These are phyloP conservation scores for Sebastes oblongus DNA, from an alignment of 2,797 vertebrate genomes.

Conservation along the genomic window DNA sequence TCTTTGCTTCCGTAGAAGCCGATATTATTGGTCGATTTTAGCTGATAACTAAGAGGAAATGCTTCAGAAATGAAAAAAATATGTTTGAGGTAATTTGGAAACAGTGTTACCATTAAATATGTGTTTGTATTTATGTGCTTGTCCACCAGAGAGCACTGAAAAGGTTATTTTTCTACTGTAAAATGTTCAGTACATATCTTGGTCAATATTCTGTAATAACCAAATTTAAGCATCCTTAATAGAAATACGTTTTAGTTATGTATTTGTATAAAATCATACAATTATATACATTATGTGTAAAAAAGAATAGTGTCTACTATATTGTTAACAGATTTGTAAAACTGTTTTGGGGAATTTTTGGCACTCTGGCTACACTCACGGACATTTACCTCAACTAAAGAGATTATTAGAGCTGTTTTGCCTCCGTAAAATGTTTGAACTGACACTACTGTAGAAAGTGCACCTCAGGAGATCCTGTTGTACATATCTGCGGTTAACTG, in stretches of 20 bases:
- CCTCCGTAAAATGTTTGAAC: conserved; percentile 24
- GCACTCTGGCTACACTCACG: neutral
- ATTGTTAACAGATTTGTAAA: neutral
- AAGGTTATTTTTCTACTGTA: neutral
- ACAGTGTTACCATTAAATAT: neutral
- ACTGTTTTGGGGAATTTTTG: neutral
- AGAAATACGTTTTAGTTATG: neutral
- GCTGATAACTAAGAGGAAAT: neutral
- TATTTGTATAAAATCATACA: neutral
- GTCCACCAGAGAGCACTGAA: neutral
- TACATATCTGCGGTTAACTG: neutral
- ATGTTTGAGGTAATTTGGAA: neutral
- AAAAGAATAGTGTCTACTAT: neutral
- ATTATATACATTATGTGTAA: too few species aligned
- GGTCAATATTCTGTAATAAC: neutral
- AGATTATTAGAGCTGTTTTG: neutral
- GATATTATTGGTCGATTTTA: neutral
- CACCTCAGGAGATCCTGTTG: neutral
- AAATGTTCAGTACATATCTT: neutral
- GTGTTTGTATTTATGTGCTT: neutral
- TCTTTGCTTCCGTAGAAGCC: neutral
- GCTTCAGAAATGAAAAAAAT: neutral
- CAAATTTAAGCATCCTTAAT: neutral
- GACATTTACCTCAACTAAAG: neutral
- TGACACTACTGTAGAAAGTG: neutral